phyloP scores from a whole-genome alignment of 2,113 vertebrate species.

The Zosterops borbonicus region DNA sequence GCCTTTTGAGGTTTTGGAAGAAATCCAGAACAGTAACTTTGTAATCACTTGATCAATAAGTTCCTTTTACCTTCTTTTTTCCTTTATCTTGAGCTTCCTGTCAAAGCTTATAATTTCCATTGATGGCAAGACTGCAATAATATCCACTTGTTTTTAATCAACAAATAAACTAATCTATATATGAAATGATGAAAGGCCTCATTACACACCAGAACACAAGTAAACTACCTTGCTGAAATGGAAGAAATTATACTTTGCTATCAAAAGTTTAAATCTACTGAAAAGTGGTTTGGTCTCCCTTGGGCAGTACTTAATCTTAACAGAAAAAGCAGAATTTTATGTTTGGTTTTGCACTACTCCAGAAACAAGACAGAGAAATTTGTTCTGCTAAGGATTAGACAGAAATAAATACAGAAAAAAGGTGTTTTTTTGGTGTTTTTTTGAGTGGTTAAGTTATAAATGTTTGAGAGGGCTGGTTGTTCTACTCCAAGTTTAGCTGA shows the following conservation, averaged over 20 bases:
- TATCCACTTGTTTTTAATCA: background rate
- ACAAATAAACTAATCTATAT: background rate
- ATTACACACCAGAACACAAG: background rate
- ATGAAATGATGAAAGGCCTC: background rate
- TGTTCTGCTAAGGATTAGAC: background rate
- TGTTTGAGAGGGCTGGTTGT: background rate
- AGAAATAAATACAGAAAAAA: background rate
- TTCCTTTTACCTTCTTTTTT: background rate
- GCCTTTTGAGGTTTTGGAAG: background rate
- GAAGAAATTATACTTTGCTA: background rate
- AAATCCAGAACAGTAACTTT: background rate
- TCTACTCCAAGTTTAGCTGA: background rate
- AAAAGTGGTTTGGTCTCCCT: background rate
- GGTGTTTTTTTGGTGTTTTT: fast-evolving
- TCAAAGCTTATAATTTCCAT: background rate
- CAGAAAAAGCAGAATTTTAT: background rate
- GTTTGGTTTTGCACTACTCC: background rate
- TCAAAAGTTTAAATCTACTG: background rate
- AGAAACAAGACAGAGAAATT: background rate
- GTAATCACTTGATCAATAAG: background rate
- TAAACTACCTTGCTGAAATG: background rate
- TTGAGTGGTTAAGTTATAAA: background rate
- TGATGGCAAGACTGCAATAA: background rate
- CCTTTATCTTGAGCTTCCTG: background rate
- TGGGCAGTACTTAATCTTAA: background rate